Evolutionary conservation across 2,113 vertebrate genomes (phyloP), one percentile per base, ranked within the genome.

Genomic region (Balaeniceps rex): DNA sequence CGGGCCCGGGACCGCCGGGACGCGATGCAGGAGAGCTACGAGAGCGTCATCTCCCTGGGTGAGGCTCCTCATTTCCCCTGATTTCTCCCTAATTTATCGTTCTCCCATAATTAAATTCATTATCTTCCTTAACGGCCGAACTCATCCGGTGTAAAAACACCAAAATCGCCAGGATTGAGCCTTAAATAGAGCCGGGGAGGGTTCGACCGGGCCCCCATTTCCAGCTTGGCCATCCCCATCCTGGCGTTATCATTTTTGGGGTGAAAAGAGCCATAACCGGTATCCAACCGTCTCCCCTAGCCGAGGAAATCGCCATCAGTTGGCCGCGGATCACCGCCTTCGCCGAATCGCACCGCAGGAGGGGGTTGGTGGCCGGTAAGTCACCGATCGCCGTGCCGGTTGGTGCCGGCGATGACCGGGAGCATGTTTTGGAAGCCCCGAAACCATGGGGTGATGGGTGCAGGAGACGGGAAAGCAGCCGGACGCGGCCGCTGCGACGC

Each of bases 21-120:
- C 47, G 16, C 58, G 61, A 94, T 94, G 93, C 93, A 94, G 68
- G 93, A 92, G 60, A 94, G 87, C 38, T 88, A 94, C 65, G 89
- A 94, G 49, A 94, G 79, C 28, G 93, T 94, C 55, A 94, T 94
- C 57, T 94, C 93, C 14, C n/a, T 94, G 69, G 93, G 93, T 94
- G 72, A 91, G 87, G 33, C 13, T 14, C 14, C 15, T 26, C 3
- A 25, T 40, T 26, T 11, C 58, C 58, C 23, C 10, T 23, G 16
- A 47, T 77, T 47, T 38, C 44, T 61, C n/a, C 15, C 29, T 72
- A 24, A 54, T 52, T 38, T 38, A 12, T 36, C 17, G 25, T 51
- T 64, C 31, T 42, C 61, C 29, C 14, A 31, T 28, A 31, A 57
- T 38, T 4, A 4, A 51, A 51, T 31, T 23, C 47, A 76, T 76